Base-by-base conservation (phyloP, 92 coral and sea anemone genomes). In the Isaurus tuberculatus region DNA sequence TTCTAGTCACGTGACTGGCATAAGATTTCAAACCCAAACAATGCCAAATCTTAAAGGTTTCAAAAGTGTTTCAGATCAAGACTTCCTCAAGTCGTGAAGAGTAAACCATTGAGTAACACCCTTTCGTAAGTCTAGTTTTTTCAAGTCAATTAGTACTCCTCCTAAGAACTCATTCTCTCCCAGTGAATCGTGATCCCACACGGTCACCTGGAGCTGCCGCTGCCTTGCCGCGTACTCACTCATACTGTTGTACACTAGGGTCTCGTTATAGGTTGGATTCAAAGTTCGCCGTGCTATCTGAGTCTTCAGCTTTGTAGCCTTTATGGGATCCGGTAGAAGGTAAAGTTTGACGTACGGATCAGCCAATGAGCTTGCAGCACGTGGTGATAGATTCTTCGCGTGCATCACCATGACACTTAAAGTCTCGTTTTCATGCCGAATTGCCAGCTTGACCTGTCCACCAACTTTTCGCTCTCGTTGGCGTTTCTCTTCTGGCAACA, bases 311-410 rank as follows among this genome's bases (percentile, higher is more conserved):
- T 97, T 97, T 17, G 99, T 97, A 23, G 93, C 94, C 70, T 97
- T 97, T 30, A 65, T 81, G 2, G 97, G 97, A 69, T 97, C 99
- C 7, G 99, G 99, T n/a, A 95, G 79, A 17, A 97, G 89, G 91
- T 97, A 97, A 15, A 97, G 88, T 81, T 97, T 97, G 34, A 97
- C 99, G 88, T 97, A 97, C 4, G 99, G 99, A 85, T 97, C 99
- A 9, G 98, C 94, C 58, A 87, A 89, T 48, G 81, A 83, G 43
- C 92, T 91, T 23, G 92, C 89, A 66, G 92, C 89, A 33, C 95
- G 91, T 10, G 96, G 94, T 10, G 98, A 91, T 67, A 97, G 70
- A 71, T 91, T 88, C 78, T 89, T 97, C 0, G 95, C 98, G 86
- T 97, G 99, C 95, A 97, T 97, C 49, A 97, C 91, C 99, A 97